Conservation (phyloP, 2,888 invertebrate genomes). For the Brachyopa scutellaris region DNA sequence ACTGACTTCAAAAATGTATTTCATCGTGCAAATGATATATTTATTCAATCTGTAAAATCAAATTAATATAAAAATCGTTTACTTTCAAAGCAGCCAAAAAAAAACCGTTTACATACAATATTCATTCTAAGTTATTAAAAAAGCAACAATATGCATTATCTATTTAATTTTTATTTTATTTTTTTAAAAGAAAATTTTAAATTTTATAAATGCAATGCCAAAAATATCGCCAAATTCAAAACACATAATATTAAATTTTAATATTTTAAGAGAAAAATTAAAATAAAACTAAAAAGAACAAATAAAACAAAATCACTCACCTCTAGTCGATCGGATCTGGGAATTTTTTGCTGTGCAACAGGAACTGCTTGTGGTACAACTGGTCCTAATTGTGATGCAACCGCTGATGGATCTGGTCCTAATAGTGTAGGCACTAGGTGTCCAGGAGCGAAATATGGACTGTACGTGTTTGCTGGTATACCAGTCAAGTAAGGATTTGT, state of each 20-base stretch:
- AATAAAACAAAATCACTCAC: slow-evolving; percentile 84
- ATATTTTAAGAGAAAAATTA: slow-evolving; percentile 1
- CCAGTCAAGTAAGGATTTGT: slow-evolving; percentile 96
- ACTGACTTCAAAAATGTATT: not conserved
- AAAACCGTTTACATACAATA: slow-evolving; percentile 27
- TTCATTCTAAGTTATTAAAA: slow-evolving; percentile 50
- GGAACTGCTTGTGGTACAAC: slow-evolving; percentile 92
- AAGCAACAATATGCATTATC: slow-evolving; percentile 55
- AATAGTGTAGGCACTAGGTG: slow-evolving; percentile 95
- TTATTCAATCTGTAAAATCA: not conserved
- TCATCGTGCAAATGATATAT: slow-evolving; percentile 6
- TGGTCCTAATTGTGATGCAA: slow-evolving; percentile 90
- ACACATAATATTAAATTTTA: slow-evolving; percentile 46
- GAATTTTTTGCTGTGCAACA: slow-evolving; percentile 96
- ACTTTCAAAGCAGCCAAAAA: slow-evolving; percentile 55
- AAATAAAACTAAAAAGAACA: slow-evolving; percentile 60
- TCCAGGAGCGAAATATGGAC: slow-evolving; percentile 93
- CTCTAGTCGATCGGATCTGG: slow-evolving; percentile 97
- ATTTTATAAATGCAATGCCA: slow-evolving; percentile 9
- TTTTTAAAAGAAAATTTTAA: not conserved
- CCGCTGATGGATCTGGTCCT: slow-evolving; percentile 92
- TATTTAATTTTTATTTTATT: slow-evolving; percentile 14
- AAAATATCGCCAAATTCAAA: slow-evolving; percentile 32
- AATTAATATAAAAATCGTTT: slow-evolving; percentile 26
- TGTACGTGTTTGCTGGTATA: slow-evolving; percentile 95